Percentiles rank a stretch among this genome's conserved stretches.
Evolutionary conservation across 2,888 invertebrate species (phyloP).

Genomic region (Dryomyza anilis): DNA sequence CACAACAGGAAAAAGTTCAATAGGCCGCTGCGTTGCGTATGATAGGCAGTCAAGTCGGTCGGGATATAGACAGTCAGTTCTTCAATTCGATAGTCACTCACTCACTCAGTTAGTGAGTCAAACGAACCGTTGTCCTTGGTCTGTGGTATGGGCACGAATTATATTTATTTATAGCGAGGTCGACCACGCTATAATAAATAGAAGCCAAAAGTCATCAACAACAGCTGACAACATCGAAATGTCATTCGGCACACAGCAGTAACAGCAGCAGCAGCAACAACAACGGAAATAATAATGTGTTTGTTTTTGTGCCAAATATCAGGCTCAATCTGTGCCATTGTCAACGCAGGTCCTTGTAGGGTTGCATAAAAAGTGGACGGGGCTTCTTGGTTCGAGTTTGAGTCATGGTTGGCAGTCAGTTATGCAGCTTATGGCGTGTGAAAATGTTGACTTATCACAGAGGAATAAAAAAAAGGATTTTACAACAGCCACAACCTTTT

Average conservation of each 20-base stretch:
- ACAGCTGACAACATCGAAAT: background rate
- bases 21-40: no score
- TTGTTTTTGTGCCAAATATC: slow-evolving; percentile 12
- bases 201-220: background rate
- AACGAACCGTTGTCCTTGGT: no score
- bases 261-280: background rate
- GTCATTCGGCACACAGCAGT: background rate
- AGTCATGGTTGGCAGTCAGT: background rate
- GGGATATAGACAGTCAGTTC: no score
- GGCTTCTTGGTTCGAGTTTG: no score
- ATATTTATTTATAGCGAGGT: background rate
- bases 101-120: no score
- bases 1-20: no score
- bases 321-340: slow-evolving; percentile 21
- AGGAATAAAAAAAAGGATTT: background rate
- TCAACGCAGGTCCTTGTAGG: background rate
- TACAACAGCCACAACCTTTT: background rate
- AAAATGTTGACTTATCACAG: slow-evolving; percentile 22
- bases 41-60: no score
- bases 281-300: slow-evolving; percentile 17
- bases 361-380: no score
- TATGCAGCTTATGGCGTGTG: slow-evolving; percentile 18
- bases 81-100: no score
- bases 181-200: background rate
- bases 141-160: no score